A percentile compares a stretch with the other conserved stretches of the same genome.
phyloP scores from a whole-genome alignment of 1,140 invertebrate genomes.

The Anastrepha obliqua region DNA sequence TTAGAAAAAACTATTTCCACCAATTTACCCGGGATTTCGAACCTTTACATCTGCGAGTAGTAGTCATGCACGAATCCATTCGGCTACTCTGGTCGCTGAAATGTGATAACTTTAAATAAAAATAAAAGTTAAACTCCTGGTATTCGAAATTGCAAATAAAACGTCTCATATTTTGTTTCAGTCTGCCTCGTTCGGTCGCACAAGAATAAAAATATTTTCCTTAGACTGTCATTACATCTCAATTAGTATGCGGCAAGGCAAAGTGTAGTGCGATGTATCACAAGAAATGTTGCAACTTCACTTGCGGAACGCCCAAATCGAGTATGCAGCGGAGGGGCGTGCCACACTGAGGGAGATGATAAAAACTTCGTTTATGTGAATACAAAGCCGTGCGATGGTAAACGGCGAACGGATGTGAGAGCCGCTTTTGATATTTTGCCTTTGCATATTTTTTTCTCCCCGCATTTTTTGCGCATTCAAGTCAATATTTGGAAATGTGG shows the following conservation, averaged over 20 bases:
- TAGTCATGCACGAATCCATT: too few relatives aligned
- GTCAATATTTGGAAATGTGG: conserved; percentile 42
- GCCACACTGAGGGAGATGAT: not conserved
- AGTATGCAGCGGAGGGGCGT: conserved; percentile 10
- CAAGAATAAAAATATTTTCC: not conserved
- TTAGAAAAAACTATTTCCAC: too few relatives aligned
- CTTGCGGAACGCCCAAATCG: conserved; percentile 12
- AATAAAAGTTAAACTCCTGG: too few relatives aligned
- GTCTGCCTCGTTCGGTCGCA: too few relatives aligned
- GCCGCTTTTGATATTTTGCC: not conserved
- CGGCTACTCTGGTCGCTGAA: too few relatives aligned
- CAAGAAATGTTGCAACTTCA: conserved; percentile 43
- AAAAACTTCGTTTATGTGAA: not conserved
- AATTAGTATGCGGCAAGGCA: not conserved
- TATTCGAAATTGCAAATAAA: too few relatives aligned
- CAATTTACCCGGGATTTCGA: too few relatives aligned
- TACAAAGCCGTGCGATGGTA: not conserved
- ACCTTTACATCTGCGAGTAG: too few relatives aligned
- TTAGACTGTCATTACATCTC: not conserved
- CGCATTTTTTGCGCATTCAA: not conserved
- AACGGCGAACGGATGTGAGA: not conserved
- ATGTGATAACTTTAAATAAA: too few relatives aligned
- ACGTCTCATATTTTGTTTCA: too few relatives aligned
- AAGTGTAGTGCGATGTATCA: not conserved
- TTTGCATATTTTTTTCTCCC: not conserved